These are phyloP conservation scores for Temnothorax nylanderi DNA, from an alignment of 1,140 invertebrate genomes.

Conservation along the genomic window DNA sequence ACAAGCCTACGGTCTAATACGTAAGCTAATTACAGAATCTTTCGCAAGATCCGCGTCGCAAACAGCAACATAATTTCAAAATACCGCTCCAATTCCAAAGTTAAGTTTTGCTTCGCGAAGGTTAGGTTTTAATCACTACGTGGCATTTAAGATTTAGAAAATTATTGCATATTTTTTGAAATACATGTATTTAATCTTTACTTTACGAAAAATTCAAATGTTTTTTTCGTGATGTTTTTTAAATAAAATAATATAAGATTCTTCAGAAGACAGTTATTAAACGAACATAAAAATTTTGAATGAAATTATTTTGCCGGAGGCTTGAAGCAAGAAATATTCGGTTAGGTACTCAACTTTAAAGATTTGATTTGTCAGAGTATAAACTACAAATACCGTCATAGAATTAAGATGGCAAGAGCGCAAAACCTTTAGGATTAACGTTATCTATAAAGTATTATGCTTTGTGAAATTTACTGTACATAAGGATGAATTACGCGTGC, in stretches of 20 bases:
- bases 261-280: not conserved
- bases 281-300: not conserved
- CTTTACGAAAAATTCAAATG: not conserved
- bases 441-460: not conserved
- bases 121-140: not conserved
- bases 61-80: not conserved
- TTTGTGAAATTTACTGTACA: not conserved
- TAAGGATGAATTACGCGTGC: not conserved
- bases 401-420: not conserved
- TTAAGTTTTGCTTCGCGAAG: not conserved
- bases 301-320: not conserved
- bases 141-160: not conserved
- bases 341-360: not conserved
- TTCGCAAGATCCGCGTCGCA: not conserved
- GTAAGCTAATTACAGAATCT: slow-evolving; percentile 24
- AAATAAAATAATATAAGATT: not conserved
- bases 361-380: not conserved
- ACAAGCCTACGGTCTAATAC: not conserved
- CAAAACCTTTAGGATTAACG: not conserved
- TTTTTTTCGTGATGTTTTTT: not conserved
- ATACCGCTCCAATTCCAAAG: not conserved
- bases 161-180: not conserved
- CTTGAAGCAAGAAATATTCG: not conserved
- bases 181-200: not conserved
- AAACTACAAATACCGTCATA: not conserved